These are phyloP conservation scores for Picus viridis DNA, from an alignment of 2,797 vertebrate species.

Conservation along the genomic window DNA sequence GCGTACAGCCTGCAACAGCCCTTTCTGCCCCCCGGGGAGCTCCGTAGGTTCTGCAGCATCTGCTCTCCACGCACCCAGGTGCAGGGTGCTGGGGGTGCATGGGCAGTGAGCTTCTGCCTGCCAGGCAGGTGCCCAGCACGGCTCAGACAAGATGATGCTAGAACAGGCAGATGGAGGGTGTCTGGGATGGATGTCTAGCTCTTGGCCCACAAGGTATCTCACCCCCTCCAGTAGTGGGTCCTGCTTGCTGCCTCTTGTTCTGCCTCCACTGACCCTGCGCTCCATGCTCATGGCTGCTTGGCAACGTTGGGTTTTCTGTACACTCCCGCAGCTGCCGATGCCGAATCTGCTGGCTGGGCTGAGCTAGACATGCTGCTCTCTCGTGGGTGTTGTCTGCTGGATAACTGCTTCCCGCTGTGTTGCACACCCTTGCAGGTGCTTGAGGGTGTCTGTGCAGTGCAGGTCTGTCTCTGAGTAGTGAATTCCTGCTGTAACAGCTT, in stretches of 20 bases:
- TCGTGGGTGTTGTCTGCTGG: neutral
- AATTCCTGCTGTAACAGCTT: slow-evolving; percentile 6
- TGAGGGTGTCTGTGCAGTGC: slow-evolving; percentile 1
- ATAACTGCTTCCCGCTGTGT: slow-evolving; percentile 9
- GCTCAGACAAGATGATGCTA: neutral
- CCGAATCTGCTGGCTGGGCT: neutral
- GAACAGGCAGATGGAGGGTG: neutral
- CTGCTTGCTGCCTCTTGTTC: neutral
- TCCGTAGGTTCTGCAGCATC: neutral
- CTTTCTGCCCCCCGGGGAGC: neutral
- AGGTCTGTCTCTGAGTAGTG: neutral
- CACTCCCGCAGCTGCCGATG: neutral
- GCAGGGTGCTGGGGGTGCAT: neutral
- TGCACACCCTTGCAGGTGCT: slow-evolving; percentile 32
- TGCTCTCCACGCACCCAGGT: neutral
- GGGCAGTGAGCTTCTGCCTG: rapidly evolving
- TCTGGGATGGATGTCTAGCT: neutral
- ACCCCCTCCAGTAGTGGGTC: rapidly evolving
- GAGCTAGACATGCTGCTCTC: neutral
- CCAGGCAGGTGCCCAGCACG: neutral
- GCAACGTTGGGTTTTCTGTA: neutral
- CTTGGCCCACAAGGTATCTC: neutral
- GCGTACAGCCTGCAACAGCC: neutral
- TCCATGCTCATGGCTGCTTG: rapidly evolving
- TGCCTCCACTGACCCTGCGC: neutral